Evolutionary conservation across 1,140 invertebrate species (phyloP), one percentile per base, ranked within the genome.

Genomic region (Drosophila dunni): DNA sequence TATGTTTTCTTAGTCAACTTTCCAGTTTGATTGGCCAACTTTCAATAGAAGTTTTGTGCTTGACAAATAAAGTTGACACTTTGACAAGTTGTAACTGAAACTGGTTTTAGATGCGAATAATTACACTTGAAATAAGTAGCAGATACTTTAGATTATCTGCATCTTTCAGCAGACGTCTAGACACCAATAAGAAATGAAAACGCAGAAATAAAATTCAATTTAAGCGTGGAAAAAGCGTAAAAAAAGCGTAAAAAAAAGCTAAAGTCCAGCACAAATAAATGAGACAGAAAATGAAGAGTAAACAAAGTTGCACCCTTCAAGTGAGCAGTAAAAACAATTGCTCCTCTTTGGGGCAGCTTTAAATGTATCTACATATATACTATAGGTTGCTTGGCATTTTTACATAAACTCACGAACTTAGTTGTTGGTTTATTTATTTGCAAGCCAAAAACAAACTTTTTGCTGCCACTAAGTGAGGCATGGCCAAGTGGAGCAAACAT

Each of bases 111-210:
- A 29, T 29, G 3, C 2, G 24, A 44, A 20, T 48, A 7, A 13
- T 8, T 24, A 9, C 46, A 46, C 17, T 36, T 29, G 9, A 57
- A 29, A 4, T 7, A 33, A 15, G 3, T n/a, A 51, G 5, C 5
- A 29, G 13, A 6, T 15, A 7, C 20, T 17, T 2, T 38, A 45
- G 73, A 48, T 13, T 20, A 50, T 45, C 58, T 54, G 36, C 63
- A 68, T 8, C 29, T 44, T 9, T 82, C 83, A 11, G 38, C 81
- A 83, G 81, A 84, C 81, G 81, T 77, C 81, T 84, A 86, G 81
- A 86, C 82, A 66, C 70, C 75, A 85, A 86, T 75, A 60, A 70
- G 58, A 51, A 68, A 73, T 45, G 24, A 63, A 38, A 13, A 63
- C 50, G 13, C 4, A 6, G 34, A 34, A 46, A 42, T 24, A 53